Base-by-base conservation (phyloP, 2,113 vertebrate species). In the Sinocyclocheilus anophthalmus region DNA sequence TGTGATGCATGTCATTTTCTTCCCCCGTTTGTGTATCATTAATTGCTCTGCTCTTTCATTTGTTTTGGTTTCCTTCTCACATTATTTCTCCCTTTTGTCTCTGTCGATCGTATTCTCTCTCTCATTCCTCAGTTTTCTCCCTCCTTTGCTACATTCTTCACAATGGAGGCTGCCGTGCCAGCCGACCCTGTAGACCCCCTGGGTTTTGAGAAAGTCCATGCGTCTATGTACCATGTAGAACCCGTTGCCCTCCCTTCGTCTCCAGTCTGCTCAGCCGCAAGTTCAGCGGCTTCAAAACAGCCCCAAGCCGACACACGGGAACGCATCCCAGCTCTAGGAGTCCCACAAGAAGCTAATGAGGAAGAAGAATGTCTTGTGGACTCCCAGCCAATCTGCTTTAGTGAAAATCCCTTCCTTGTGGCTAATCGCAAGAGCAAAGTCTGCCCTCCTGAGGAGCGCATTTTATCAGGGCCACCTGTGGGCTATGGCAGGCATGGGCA, bases 401-500 rank as follows among this genome's bases (percentile, higher is more conserved):
- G 93, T 4, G 93, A 96, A 77, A 96, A 97, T 90, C 96, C 96
- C 55, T 97, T 97, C 53, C 91, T 96, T 91, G 91, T 96, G 94
- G 96, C 96, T 2, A 94, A 96, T 89, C 94, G 94, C 67, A 94
- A 84, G 93, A 93, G 96, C 14, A 95, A 93, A 2, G 94, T 91
- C 0, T 91, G 89, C 33, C 90, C 93, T 0, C 84, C 89, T 0
- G 82, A 87, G 26, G 89, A 93, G 13, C 88, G 90, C 42, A 65
- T 94, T 87, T 91, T 96, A 85, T 94, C 94, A 0, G 96, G 95
- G 12, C 93, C 93, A 0, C 95, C 95, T 0, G 93, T 93, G 81
- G 96, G 96, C 90, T 96, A 96, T 1, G 95, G 96, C 91, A 89
- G 81, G 82, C 91, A 85, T 9, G 95, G 96, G 53, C 93, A 95